Percentiles rank a stretch among this genome's conserved stretches.
Conservation (phyloP, 2,113 vertebrate genomes). For the Phycodurus eques region DNA sequence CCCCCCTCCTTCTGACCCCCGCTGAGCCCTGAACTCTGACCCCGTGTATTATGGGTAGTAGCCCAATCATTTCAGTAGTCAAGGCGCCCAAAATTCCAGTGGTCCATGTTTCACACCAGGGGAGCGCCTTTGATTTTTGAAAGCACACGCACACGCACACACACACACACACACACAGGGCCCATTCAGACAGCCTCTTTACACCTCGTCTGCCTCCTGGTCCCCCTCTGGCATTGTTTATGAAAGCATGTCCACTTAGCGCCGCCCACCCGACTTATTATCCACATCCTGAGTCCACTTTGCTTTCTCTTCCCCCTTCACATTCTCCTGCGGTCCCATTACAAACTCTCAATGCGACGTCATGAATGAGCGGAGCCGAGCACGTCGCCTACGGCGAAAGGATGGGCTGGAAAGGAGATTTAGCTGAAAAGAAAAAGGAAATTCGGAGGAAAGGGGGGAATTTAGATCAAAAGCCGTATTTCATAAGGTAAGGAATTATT, state of each 20-base stretch:
- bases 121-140: conserved; percentile 45
- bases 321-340: conserved; percentile 18
- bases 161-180: conserved; percentile 48
- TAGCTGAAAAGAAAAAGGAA: too few relatives aligned
- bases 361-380: conserved; percentile 45
- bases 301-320: conserved; percentile 15
- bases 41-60: conserved; percentile 44
- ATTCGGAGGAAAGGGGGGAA: too few relatives aligned
- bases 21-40: conserved; percentile 55
- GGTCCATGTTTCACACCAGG: conserved; percentile 50
- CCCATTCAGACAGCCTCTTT: conserved; percentile 55
- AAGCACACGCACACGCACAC: conserved; percentile 43
- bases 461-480: too few relatives aligned
- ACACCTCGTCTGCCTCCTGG: conserved; percentile 58
- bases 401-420: neutral
- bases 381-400: conserved; percentile 42
- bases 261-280: conserved; percentile 54
- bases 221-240: conserved; percentile 63
- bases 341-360: conserved; percentile 20
- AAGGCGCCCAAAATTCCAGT: conserved; percentile 55
- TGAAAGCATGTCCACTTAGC: conserved; percentile 65
- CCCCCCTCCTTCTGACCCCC: conserved; percentile 33
- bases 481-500: too few relatives aligned
- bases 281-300: conserved; percentile 63
- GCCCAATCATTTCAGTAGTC: conserved; percentile 17